phyloP scores from a whole-genome alignment of 1,140 invertebrate genomes.

The Diprion similis region DNA sequence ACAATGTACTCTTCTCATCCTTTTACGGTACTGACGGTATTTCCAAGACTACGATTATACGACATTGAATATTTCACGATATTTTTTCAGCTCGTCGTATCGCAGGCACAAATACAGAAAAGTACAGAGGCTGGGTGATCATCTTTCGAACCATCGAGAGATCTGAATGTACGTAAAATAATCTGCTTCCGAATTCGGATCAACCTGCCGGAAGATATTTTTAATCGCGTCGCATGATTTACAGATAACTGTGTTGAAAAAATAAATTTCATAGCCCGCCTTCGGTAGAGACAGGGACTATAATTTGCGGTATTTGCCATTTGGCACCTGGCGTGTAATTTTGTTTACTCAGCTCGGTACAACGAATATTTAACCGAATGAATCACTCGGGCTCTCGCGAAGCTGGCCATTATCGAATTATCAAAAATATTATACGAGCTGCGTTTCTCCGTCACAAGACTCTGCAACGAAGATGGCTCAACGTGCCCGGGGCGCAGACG shows the following conservation, averaged over 20 bases:
- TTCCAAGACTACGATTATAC: slow-evolving; percentile 28
- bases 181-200: too few relatives aligned
- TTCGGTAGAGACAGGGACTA: not conserved
- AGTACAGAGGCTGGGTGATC: not conserved
- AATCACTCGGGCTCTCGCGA: not conserved
- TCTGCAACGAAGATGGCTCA: not conserved
- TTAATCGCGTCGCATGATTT: not conserved
- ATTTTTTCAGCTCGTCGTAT: not conserved
- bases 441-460: not conserved
- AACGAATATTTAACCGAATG: not conserved
- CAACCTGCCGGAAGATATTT: not conserved
- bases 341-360: not conserved
- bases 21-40: slow-evolving; percentile 31
- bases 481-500: not conserved
- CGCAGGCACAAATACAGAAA: not conserved
- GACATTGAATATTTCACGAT: slow-evolving; percentile 8
- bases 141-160: not conserved
- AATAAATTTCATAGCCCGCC: slow-evolving; percentile 4
- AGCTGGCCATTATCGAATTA: slow-evolving; percentile 7
- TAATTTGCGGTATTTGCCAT: slow-evolving; percentile 2
- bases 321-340: slow-evolving; percentile 5
- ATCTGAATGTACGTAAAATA: too few relatives aligned
- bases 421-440: slow-evolving; percentile 1
- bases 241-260: not conserved
- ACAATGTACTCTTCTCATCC: slow-evolving; percentile 31